Conservation (phyloP, 2,797 vertebrate genomes). For the Betta splendens region DNA sequence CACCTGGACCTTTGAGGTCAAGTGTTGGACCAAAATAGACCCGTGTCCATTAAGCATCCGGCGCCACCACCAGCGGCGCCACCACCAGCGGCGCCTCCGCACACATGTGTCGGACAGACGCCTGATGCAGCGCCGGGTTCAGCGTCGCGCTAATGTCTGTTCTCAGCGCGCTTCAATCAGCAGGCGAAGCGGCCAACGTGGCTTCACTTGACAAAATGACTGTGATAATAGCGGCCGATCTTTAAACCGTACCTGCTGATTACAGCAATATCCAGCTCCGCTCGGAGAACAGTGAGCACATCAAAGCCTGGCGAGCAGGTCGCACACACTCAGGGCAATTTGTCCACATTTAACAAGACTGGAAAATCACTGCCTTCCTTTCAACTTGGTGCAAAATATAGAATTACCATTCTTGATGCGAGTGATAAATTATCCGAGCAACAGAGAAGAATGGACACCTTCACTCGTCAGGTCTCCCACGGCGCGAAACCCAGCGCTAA, state of each 20-base stretch:
- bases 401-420: slow-evolving; percentile 43
- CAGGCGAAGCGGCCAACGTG: not conserved
- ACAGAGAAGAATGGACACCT: slow-evolving; percentile 3
- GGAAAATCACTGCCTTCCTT: slow-evolving; percentile 37
- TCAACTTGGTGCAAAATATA: slow-evolving; percentile 34
- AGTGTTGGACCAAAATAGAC: not conserved
- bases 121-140: not conserved
- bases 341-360: slow-evolving; percentile 57
- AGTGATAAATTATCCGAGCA: slow-evolving; percentile 21
- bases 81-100: no score
- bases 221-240: slow-evolving; percentile 28
- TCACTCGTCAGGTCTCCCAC: slow-evolving; percentile 16
- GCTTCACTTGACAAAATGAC: slow-evolving; percentile 8
- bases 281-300: slow-evolving; percentile 32
- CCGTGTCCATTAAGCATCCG: not conserved
- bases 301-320: slow-evolving; percentile 33
- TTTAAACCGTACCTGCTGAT: slow-evolving; percentile 41
- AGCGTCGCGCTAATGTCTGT: not conserved
- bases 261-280: slow-evolving; percentile 27
- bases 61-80: no score
- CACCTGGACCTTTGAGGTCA: not conserved
- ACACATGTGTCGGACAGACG: no score
- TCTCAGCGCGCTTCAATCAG: slow-evolving; percentile 1
- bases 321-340: slow-evolving; percentile 42
- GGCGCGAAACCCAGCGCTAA: slow-evolving; percentile 31